Evolutionary conservation across 1,140 invertebrate species (phyloP), one percentile per base, ranked within the genome.

Genomic region (Eurytemora carolleeae): DNA sequence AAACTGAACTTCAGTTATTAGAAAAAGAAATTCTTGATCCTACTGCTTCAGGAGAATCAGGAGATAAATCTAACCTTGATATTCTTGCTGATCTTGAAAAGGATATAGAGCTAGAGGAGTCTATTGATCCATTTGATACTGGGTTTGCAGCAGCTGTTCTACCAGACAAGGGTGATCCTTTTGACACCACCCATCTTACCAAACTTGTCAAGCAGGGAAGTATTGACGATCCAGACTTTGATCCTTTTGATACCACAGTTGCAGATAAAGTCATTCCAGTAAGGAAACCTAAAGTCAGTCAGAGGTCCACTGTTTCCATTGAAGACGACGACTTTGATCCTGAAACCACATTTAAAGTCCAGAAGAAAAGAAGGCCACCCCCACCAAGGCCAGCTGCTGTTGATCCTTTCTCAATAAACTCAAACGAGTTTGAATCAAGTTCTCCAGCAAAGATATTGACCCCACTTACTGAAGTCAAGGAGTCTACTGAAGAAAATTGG

Each of bases 221-320:
- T 12, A 19, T 15, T 54, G 57, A 64, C 19, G 57, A 61, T n/a
- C 68, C 72, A 19, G 75, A 79, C 58, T 70, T 77, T 57, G 85
- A 88, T 73, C 85, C 86, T 0, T 88, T 88, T 69, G 85, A 88
- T 69, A 88, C 86, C 0, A 86, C 84, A 1, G 82, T 82, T 44
- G 82, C 84, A 16, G 74, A 75, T 19, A 78, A 80, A 64, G 78
- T 81, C 16, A 72, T 79, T 53, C 83, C 83, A 2, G 58, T 31
- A 1, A 1, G 44, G 53, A 18, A 59, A 26, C 31, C 31, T n/a
- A 59, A 58, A 22, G 24, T 31, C 31, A 52, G 19, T 24, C 18
- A 59, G 58, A 2, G 23, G 12, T 2, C 18, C 15, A 24, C 31
- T 3, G 7, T 59, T 7, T 59, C 58, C 12, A 26, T 68, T 20